Conservation (phyloP, 2,113 vertebrate species). For the Upupa epops region DNA sequence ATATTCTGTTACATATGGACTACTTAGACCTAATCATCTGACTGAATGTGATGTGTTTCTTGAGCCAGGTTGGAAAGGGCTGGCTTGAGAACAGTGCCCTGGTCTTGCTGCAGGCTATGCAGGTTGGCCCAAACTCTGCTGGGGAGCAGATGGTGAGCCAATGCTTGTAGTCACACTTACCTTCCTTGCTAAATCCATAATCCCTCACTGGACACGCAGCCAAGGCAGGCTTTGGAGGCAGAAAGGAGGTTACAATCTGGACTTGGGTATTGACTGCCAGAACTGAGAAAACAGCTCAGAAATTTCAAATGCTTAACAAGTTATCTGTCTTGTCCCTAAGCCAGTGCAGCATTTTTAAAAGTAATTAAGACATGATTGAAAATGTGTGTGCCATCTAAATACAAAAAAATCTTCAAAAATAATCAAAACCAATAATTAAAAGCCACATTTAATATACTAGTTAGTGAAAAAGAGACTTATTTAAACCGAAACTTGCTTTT, state of each 20-base stretch:
- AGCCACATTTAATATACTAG: constrained; percentile 75
- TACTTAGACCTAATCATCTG: constrained; percentile 99
- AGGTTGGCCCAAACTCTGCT: constrained; percentile 99
- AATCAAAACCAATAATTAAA: constrained; percentile 82
- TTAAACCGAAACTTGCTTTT: constrained; percentile 63
- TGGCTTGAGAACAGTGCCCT: constrained; percentile 93
- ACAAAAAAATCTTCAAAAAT: constrained; percentile 83
- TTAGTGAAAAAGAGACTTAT: constrained; percentile 60
- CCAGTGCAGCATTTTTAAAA: constrained; percentile 96
- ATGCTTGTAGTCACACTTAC: constrained; percentile 99
- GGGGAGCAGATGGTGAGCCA: constrained; percentile 99
- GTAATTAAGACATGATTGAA: constrained; percentile 99
- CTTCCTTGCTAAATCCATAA: constrained; percentile 99
- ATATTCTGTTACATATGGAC: constrained; percentile 99
- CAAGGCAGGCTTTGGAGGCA: constrained; percentile 99
- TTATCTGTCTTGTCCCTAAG: constrained; percentile 97
- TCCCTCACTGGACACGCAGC: constrained; percentile 99
- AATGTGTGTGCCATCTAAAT: constrained; percentile 87
- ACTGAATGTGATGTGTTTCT: constrained; percentile 96
- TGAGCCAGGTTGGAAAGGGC: constrained; percentile 94
- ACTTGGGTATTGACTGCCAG: constrained; percentile 93
- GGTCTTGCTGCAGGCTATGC: constrained; percentile 99
- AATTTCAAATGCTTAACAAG: constrained; percentile 99
- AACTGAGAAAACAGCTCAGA: constrained; percentile 94
- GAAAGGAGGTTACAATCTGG: constrained; percentile 99